Evolutionary conservation across 2,797 vertebrate species (phyloP), one percentile per base, ranked within the genome.

Genomic region (Trachops cirrhosus): DNA sequence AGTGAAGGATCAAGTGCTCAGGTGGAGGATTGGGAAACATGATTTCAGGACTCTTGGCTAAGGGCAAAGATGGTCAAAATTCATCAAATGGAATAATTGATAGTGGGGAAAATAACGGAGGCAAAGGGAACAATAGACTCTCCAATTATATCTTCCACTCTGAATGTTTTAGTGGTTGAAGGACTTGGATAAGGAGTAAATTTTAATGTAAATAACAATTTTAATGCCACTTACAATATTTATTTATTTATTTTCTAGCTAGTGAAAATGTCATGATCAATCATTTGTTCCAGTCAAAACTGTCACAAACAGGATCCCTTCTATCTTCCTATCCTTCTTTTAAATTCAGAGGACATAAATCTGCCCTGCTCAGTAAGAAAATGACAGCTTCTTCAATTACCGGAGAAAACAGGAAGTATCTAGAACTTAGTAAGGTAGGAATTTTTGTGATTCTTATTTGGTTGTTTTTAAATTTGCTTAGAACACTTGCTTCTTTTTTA

Each of bases 241-340:
- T 6, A 26, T 95, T 95, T 62, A 46, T 97, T 96, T 97, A 87
- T 96, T 86, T 97, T 89, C 89, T 98, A 99, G 99, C 99, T 96
- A 99, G 99, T 97, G 99, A 99, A 98, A 99, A 99, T 52, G 98
- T 99, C 85, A 98, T 99, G 96, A 98, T 99, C 98, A 99, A 98
- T 98, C 99, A 99, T 75, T 98, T 99, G 98, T 99, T 99, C 98
- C 99, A 99, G 98, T 99, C 99, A 96, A 99, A 99, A 98, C 98
- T 99, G 98, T 99, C 99, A 95, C 99, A 99, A 95, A 99, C 99
- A 8, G 99, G 99, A 96, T 99, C 99, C 68, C 98, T 99, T 97
- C 94, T 99, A 95, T 99, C 99, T 93, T 98, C 96, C 16, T 99
- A 98, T 89, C 98, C 99, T 95, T 98, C 98, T 74, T 97, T 99